Conservation (phyloP, 2,888 invertebrate genomes). For the Orchesella flavescens region DNA sequence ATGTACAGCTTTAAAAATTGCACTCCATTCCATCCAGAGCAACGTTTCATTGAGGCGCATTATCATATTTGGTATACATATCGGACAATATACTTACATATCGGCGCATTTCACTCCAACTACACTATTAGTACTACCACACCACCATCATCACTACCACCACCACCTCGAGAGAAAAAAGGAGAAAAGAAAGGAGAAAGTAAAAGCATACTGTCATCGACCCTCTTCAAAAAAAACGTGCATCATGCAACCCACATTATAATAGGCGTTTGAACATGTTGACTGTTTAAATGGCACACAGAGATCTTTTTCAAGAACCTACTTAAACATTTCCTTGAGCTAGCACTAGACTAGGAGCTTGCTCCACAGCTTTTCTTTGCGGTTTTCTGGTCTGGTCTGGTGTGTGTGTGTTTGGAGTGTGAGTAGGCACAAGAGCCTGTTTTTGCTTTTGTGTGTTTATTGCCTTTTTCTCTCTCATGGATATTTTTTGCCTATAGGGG, state of each 20-base stretch:
- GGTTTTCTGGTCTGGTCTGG: not conserved
- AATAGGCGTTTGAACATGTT: not conserved
- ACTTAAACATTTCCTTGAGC: no score
- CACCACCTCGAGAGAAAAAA: not conserved
- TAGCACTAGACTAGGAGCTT: no score
- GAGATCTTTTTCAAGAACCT: not conserved
- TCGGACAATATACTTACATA: no score
- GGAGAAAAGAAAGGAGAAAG: not conserved
- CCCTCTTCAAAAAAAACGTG: slow-evolving; percentile 1
- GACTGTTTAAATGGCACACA: not conserved
- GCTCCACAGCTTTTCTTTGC: not conserved
- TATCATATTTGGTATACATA: no score
- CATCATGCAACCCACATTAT: not conserved
- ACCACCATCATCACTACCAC: no score
- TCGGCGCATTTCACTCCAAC: no score
- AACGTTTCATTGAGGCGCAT: no score
- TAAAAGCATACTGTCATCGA: slow-evolving; percentile 19
- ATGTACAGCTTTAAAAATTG: no score
- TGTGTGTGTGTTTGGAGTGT: not conserved
- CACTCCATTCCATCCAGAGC: not conserved
- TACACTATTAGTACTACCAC: no score
- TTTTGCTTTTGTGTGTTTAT: slow-evolving; percentile 15
- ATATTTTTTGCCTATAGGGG: slow-evolving; percentile 19
- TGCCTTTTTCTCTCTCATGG: slow-evolving; percentile 6
- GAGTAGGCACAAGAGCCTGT: slow-evolving; percentile 1